Evolutionary conservation across 2,113 vertebrate species (phyloP).

Genomic region (Xiphophorus hellerii): DNA sequence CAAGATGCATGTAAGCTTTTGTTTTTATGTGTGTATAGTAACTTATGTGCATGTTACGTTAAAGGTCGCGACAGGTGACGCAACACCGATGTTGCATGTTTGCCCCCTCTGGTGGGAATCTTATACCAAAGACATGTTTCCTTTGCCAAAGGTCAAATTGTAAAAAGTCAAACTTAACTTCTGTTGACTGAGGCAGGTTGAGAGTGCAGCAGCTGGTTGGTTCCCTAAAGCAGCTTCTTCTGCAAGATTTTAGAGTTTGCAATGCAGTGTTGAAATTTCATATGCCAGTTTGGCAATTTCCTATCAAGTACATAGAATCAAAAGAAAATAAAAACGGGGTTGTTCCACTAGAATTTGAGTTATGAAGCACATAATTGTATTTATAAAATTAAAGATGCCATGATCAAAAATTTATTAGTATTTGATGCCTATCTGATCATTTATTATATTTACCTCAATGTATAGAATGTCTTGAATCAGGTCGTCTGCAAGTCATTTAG

Average conservation of each 20-base stretch:
- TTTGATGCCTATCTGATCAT: no score
- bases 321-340: neutral
- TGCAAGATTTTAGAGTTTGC: neutral
- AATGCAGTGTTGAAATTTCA: neutral
- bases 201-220: constrained; percentile 30
- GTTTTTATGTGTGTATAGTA: constrained; percentile 9
- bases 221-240: neutral
- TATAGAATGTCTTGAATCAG: no score
- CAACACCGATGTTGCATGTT: constrained; percentile 19
- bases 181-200: constrained; percentile 25
- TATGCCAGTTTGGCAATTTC: neutral
- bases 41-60: constrained; percentile 15
- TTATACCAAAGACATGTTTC: neutral
- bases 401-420: neutral
- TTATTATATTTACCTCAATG: neutral
- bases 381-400: neutral
- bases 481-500: no score
- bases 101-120: constrained; percentile 5
- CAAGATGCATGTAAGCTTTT: constrained; percentile 32
- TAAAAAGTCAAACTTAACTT: constrained; percentile 21
- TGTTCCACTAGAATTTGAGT: neutral
- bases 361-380: neutral
- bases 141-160: constrained; percentile 32
- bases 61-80: constrained; percentile 39
- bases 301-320: neutral